Base-by-base conservation (phyloP, 2,113 vertebrate species). In the Oenanthe melanoleuca region DNA sequence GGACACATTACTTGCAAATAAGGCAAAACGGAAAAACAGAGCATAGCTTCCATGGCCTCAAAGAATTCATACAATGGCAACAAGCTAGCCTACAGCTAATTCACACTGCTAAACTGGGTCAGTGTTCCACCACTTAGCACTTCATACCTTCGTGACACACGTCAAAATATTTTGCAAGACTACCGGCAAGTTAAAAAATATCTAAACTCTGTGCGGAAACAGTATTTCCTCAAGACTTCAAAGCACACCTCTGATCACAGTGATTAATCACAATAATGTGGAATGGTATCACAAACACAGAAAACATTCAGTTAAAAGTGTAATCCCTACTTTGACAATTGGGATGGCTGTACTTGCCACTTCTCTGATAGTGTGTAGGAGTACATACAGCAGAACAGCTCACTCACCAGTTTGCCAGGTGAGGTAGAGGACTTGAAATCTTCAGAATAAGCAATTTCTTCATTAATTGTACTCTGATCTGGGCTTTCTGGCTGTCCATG, bases 401-500 rank as follows among this genome's bases (percentile, higher is more conserved):
- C 72, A 97, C 97, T 98, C 97, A 99, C 99, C 88, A 97, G 97
- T 96, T 98, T 98, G 88, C 94, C 94, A 44, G 97, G 96, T 0
- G 95, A 97, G 53, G 97, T 73, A 89, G 96, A 90, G 44, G 98
- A 98, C 37, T 98, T 97, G 84, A 98, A 98, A 64, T 99, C 97
- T 85, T 98, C 98, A 73, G 98, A 98, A 96, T 97, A 98, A 89
- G 91, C 60, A 34, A 97, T 94, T 88, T 98, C 98, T 91, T 95
- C 97, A 45, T 96, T 96, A 91, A 95, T 19, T 56, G 94, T 59
- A 56, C 91, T 97, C 28, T 86, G 97, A 80, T 97, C 97, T 88
- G 97, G 96, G 89, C 87, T 98, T 90, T 84, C 97, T 52, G 61
- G 95, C 92, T 91, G 95, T 14, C 49, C 57, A 33, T 86, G 88